Evolutionary conservation across 2,888 invertebrate species (phyloP), one percentile per base, ranked within the genome.

Genomic region (Sturmia bella): DNA sequence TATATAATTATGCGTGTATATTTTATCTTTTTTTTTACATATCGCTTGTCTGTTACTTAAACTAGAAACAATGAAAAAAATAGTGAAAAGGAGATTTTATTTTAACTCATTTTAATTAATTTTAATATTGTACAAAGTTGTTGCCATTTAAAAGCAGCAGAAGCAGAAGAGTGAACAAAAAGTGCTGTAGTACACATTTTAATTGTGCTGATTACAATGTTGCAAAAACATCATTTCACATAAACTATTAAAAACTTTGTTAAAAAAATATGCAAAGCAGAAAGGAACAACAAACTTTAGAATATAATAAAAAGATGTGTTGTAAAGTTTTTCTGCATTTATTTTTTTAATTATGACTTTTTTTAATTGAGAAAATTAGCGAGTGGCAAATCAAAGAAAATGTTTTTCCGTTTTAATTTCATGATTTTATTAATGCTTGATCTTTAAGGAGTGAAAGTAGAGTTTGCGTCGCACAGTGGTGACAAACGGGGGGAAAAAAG

Each of bases 191-290:
- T 69, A 72, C 57, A 73, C 69, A 66, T 52, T 59, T 74, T 57
- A 80, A 80, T 79, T 84, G 64, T 84, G 80, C 82, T 84, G 82
- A 80, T 84, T 82, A 79, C 61, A 77, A 77, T 74, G 61, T 79
- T 83, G 74, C 70, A 61, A 72, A 75, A 79, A 64, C 72, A 75
- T 56, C 41, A 76, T 64, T 74, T 80, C 43, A 69, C 59, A 64
- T 70, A 69, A 83, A 72, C 48, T 72, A 48, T 64, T 43, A 57
- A 76, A 61, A 75, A 75, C 59, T 69, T 83, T 68, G 45, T 57
- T 54, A 57, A 75, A 76, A 52, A 15, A 39, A 39, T 17, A 68
- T 57, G 13, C 15, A 61, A 32, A 80, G 32, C 9, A 32, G 37
- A 72, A 72, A 37, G 50, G 45, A 56, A 17, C 17, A 56, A 19